Evolutionary conservation across 2,888 invertebrate genomes (phyloP).

Genomic region (Heliconius ismenius): DNA sequence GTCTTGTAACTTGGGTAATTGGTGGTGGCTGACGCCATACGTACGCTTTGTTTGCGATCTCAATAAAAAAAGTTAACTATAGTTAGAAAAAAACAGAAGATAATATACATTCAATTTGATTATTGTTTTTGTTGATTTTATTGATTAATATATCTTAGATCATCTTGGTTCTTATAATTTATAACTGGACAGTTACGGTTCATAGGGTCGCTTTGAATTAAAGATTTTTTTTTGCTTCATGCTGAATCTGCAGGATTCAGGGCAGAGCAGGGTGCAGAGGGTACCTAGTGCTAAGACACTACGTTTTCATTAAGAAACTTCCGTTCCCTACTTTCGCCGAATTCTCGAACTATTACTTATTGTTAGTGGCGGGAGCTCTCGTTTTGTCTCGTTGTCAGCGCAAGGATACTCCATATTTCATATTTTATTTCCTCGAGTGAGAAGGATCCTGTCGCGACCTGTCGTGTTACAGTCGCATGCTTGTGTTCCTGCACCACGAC

Average conservation of each 20-base stretch:
- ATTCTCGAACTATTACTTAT: no score
- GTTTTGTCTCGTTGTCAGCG: neutral
- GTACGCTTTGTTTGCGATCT: neutral
- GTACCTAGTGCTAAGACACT: neutral
- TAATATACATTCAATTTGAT: no score
- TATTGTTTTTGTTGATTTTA: no score
- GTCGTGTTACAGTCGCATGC: neutral
- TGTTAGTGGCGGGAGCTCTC: no score
- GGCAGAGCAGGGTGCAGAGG: neutral
- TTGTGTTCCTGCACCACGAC: no score
- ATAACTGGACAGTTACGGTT: no score
- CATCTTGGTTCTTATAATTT: no score
- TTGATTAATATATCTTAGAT: no score
- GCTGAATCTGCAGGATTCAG: neutral
- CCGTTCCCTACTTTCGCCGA: no score
- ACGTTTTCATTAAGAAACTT: neutral
- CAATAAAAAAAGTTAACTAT: neutral
- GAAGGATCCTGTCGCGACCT: neutral
- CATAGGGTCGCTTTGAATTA: neutral
- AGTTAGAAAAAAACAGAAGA: no score
- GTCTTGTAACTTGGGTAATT: conserved; percentile 71
- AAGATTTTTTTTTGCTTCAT: neutral
- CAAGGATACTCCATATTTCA: neutral
- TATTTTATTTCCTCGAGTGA: neutral
- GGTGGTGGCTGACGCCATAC: conserved; percentile 27